Evolutionary conservation across 2,797 vertebrate species (phyloP), one percentile per base, ranked within the genome.

Genomic region (Rhinatrema bivittatum): DNA sequence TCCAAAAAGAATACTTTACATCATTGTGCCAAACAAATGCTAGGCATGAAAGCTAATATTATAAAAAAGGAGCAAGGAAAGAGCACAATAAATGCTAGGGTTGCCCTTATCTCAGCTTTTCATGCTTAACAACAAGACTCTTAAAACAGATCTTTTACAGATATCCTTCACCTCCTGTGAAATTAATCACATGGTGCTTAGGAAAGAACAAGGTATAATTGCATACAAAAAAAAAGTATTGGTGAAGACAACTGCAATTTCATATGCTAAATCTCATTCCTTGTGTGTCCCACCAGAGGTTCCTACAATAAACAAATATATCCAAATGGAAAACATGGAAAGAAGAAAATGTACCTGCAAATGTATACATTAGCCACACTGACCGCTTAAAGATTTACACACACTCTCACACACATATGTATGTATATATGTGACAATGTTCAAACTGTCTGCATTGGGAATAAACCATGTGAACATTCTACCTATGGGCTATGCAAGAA

Each of bases 261-360:
- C 51, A 56, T 35, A 9, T 8, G 20, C 24, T 45, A 59, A 52
- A 48, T 44, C 25, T 66, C 42, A 44, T 57, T 74, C 60, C 46
- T 24, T 41, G 25, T 2, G 10, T 7, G 8, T 19, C 39, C 33
- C 22, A 25, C 16, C 9, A 3, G 4, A 21, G 7, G 25, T 13
- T 32, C 27, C 1, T 24, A 36, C 16, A n/a, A n/a, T n/a, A n/a
- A n/a, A 31, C 25, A 27, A 12, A 36, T 22, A 23, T 20, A 22
- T 10, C 6, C 39, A 20, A 18, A 44, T n/a, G n/a, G 20, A 42
- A 66, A 44, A 7, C 14, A 8, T 12, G 18, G 38, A 42, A 44
- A 52, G 38, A 30, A 42, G 40, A 16, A 36, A 31, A 14, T 41
- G 25, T 4, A 29, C 39, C 40, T 13, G 1, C 25, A 39, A 31